A percentile compares a stretch with the other conserved stretches of the same genome.
Conservation (phyloP, 2,888 invertebrate species). For the Zootermopsis nevadensis region DNA sequence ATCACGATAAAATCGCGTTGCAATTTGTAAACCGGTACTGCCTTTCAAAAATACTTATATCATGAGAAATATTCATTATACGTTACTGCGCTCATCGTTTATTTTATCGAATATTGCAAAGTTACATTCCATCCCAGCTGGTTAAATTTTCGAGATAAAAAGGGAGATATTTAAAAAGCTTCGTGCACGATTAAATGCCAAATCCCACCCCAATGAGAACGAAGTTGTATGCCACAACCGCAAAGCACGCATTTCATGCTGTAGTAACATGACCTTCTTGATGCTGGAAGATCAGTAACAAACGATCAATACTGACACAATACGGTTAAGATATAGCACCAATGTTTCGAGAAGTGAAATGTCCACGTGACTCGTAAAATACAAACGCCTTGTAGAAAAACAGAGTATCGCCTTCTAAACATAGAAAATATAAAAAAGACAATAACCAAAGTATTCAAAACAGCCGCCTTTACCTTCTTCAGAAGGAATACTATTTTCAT, state of each 20-base stretch:
- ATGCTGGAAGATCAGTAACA: background rate
- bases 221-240: background rate
- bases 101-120: too few relatives aligned
- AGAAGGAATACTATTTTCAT: slow-evolving; percentile 85
- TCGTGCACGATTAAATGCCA: too few relatives aligned
- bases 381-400: background rate
- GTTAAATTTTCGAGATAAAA: too few relatives aligned
- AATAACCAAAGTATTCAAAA: slow-evolving; percentile 23
- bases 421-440: slow-evolving; percentile 38
- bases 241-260: background rate
- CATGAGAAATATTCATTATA: too few relatives aligned
- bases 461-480: slow-evolving; percentile 74
- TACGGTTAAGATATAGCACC: background rate
- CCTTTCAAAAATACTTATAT: too few relatives aligned
- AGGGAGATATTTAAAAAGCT: too few relatives aligned
- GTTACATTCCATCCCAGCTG: too few relatives aligned
- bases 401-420: background rate
- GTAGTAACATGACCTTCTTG: background rate
- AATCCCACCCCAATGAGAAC: too few relatives aligned
- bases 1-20: background rate
- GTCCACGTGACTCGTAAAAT: background rate
- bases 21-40: background rate
- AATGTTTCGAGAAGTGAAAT: background rate
- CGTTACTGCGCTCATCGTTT: too few relatives aligned
- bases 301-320: slow-evolving; percentile 18